These are phyloP conservation scores for Eubucco bourcierii DNA, from an alignment of 2,113 vertebrate genomes.

Conservation along the genomic window DNA sequence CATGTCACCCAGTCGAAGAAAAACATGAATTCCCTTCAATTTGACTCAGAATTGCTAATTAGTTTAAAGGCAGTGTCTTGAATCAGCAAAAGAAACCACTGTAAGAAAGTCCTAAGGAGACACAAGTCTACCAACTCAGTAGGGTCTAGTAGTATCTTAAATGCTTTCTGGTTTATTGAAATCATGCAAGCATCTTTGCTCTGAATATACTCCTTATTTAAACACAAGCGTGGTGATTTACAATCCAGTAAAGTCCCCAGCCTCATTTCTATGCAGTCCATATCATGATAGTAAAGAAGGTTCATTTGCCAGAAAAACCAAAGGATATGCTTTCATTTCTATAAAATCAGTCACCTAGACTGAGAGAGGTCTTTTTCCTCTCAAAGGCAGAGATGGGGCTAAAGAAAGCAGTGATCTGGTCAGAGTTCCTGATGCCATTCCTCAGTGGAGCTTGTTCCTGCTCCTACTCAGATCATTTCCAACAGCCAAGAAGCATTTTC, in stretches of 20 bases:
- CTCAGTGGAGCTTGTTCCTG: background rate
- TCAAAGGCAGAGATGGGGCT: background rate
- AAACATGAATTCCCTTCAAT: constrained; percentile 40
- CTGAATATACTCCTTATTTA: constrained; percentile 21
- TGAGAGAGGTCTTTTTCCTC: background rate
- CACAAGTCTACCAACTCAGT: background rate
- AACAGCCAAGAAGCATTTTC: background rate
- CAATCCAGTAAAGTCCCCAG: background rate
- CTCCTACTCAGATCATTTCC: background rate
- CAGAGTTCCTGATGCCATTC: background rate
- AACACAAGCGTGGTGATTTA: background rate
- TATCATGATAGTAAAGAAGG: background rate
- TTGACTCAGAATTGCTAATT: constrained; percentile 38
- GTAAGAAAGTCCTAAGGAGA: background rate
- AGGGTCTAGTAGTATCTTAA: background rate
- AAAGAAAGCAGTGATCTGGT: background rate
- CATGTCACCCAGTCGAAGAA: background rate
- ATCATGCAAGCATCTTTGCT: background rate
- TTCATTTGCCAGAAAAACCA: constrained; percentile 26
- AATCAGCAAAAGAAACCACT: background rate
- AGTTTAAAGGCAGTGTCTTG: background rate
- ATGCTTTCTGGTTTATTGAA: background rate
- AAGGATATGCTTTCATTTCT: background rate
- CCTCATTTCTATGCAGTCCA: background rate
- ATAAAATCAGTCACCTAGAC: background rate